These are phyloP conservation scores for Fundulus diaphanus DNA, from an alignment of 2,797 vertebrate species.

Conservation along the genomic window DNA sequence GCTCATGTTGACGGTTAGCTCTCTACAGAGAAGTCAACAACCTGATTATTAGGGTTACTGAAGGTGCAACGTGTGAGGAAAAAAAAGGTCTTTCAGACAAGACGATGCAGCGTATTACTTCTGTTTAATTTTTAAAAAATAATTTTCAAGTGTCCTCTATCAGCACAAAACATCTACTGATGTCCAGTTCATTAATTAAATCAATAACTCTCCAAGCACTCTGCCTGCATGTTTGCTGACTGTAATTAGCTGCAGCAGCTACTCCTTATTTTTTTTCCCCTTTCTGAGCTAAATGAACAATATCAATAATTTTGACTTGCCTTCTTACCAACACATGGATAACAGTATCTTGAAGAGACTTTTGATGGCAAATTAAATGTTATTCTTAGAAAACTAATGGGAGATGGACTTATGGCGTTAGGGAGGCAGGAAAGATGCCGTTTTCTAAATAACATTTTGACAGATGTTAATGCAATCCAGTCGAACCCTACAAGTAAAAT, in stretches of 20 bases:
- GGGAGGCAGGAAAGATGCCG: no score
- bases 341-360: not conserved
- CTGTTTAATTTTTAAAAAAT: not conserved
- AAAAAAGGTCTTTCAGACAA: not conserved
- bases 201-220: not conserved
- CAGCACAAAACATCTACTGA: not conserved
- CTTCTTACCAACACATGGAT: not conserved
- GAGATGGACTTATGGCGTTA: not conserved
- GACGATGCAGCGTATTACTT: not conserved
- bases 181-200: not conserved
- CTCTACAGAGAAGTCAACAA: not conserved
- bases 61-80: not conserved
- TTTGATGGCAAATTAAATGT: not conserved
- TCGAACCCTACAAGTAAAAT: not conserved
- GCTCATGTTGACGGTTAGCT: not conserved
- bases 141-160: not conserved
- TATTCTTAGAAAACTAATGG: not conserved
- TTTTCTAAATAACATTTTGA: no score
- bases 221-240: not conserved
- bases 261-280: not conserved
- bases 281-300: not conserved
- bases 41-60: not conserved
- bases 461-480: not conserved
- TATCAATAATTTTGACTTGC: not conserved
- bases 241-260: not conserved